Percentiles rank a stretch among this genome's conserved stretches.
phyloP scores from a whole-genome alignment of 2,888 invertebrate species.

The Stenodera caucasica region DNA sequence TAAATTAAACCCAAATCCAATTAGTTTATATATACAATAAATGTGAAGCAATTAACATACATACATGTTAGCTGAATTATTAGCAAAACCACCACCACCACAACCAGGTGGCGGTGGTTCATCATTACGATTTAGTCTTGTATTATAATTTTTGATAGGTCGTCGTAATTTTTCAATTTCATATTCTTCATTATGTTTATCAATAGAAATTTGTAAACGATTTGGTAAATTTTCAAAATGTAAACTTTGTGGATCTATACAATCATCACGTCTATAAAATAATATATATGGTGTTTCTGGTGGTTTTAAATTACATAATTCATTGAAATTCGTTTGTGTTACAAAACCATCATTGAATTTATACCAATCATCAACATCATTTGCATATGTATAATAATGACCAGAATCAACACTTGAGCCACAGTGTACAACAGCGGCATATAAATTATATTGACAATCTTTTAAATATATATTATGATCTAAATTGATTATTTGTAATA shows the following conservation, averaged over 20 bases:
- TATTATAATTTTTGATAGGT: slow-evolving; percentile 38
- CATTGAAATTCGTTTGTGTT: slow-evolving; percentile 61
- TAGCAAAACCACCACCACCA: slow-evolving; percentile 54
- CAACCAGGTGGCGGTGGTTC: slow-evolving; percentile 61
- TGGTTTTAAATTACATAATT: slow-evolving; percentile 65
- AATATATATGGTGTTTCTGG: slow-evolving; percentile 83
- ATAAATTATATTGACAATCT: slow-evolving; percentile 67
- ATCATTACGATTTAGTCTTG: slow-evolving; percentile 54
- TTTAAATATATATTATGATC: slow-evolving; percentile 64
- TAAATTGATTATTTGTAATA: slow-evolving; percentile 62
- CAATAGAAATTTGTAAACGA: slow-evolving; percentile 44
- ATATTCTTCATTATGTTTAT: slow-evolving; percentile 47
- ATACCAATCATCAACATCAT: slow-evolving; percentile 72
- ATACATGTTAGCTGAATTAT: slow-evolving; percentile 49
- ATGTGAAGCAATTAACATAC: slow-evolving; percentile 46
- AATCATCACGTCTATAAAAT: slow-evolving; percentile 64
- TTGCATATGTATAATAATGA: slow-evolving; percentile 84
- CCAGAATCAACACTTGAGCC: slow-evolving; percentile 83
- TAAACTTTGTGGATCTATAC: slow-evolving; percentile 45
- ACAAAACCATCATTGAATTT: slow-evolving; percentile 82
- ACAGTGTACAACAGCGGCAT: slow-evolving; percentile 83
- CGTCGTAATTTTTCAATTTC: slow-evolving; percentile 45
- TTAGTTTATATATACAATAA: slow-evolving; percentile 16
- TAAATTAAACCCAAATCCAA: slow-evolving; percentile 24
- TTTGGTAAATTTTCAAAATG: slow-evolving; percentile 42